Evolutionary conservation across 2,797 vertebrate species (phyloP).

Genomic region (Gadopsis marmoratus): DNA sequence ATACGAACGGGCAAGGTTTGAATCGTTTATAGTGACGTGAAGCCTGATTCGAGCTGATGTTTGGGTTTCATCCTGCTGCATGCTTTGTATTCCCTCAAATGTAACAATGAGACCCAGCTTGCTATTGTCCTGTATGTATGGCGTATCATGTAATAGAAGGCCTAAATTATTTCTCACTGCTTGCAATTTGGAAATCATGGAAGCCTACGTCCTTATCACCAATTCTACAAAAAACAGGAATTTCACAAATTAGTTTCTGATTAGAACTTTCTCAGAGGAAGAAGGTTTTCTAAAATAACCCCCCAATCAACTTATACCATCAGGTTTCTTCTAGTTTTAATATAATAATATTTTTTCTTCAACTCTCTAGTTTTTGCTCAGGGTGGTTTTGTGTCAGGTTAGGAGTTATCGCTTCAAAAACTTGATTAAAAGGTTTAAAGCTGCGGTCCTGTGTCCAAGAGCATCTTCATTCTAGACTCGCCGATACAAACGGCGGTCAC

Average conservation of each 20-base stretch:
- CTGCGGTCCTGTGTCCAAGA: too few relatives aligned
- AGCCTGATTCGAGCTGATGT: constrained; percentile 26
- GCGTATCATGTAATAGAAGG: constrained; percentile 19
- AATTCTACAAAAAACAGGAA: constrained; percentile 1
- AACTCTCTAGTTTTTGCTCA: neutral
- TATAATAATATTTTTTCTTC: neutral
- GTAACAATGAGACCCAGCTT: constrained; percentile 29
- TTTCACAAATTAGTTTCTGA: constrained; percentile 1
- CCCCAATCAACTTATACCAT: neutral
- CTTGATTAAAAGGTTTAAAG: neutral
- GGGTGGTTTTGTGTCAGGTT: neutral
- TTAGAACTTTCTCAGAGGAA: neutral
- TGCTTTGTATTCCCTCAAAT: constrained; percentile 19
- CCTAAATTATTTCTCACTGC: neutral
- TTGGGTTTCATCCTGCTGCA: constrained; percentile 37
- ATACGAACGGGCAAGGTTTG: constrained; percentile 31
- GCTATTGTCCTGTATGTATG: constrained; percentile 5
- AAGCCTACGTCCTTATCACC: neutral
- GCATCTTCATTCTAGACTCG: too few relatives aligned
- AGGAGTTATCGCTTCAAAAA: neutral
- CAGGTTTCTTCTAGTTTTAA: neutral
- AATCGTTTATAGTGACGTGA: constrained; percentile 38
- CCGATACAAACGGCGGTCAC: neutral
- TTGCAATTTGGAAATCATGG: neutral
- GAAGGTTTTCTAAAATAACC: neutral